Evolutionary conservation across 1,140 invertebrate genomes (phyloP).

Genomic region (Cepaea nemoralis): DNA sequence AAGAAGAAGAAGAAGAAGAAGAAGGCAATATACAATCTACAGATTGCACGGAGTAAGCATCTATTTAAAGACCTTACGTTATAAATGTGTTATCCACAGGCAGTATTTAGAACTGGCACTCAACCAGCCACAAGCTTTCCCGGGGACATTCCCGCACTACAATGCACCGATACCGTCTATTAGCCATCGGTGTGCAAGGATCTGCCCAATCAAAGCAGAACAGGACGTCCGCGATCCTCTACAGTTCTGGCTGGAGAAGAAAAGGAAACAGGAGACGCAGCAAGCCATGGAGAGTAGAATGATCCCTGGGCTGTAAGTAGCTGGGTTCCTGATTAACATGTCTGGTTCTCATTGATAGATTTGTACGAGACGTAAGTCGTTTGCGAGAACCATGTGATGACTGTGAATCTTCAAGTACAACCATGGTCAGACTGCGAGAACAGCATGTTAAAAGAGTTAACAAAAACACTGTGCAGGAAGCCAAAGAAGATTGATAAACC

Average conservation of each 20-base stretch:
- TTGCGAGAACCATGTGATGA: too few species aligned
- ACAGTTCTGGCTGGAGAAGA: background rate
- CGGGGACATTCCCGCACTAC: constrained; percentile 30
- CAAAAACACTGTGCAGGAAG: too few species aligned
- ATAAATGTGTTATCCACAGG: background rate
- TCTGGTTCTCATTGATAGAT: too few species aligned
- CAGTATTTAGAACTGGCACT: constrained; percentile 9
- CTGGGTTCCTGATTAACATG: too few species aligned
- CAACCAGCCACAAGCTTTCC: background rate
- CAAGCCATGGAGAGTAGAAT: background rate
- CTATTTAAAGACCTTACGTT: background rate
- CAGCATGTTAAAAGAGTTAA: too few species aligned
- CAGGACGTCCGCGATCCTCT: background rate
- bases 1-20: background rate
- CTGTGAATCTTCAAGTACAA: too few species aligned
- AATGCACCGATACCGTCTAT: background rate
- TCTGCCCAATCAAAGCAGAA: background rate
- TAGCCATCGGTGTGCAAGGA: background rate
- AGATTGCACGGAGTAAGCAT: background rate
- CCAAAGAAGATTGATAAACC: too few species aligned
- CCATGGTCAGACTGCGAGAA: too few species aligned
- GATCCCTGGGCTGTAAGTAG: background rate
- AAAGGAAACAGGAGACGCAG: background rate
- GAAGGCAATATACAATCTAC: background rate
- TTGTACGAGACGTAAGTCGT: too few species aligned